Evolutionary conservation across 2,888 invertebrate genomes (phyloP), one percentile per base, ranked within the genome.

Genomic region (Drosophila austrosaltans): DNA sequence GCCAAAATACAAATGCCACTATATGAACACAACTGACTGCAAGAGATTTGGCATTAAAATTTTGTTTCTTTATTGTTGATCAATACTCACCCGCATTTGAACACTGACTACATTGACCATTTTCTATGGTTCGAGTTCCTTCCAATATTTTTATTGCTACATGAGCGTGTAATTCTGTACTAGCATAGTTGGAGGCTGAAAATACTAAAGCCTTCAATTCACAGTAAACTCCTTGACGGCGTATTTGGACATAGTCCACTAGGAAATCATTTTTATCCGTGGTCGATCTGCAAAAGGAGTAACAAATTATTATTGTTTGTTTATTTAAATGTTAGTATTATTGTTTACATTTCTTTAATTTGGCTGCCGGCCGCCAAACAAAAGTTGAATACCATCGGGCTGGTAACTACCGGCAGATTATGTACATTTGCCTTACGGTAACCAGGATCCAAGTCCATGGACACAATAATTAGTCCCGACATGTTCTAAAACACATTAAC

Each of bases 231-330:
- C 69, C 78, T 2, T 87, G 69, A 3, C 89, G 77, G 3, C 88
- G 86, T 6, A 92, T 69, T 71, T 92, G 92, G 0, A 92, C 92
- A 56, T 85, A 92, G 66, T 92, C 92, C 2, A 91, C 82, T n/a
- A 88, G 68, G 12, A 88, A 82, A 66, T 91, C 91, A 2, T 73
- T 74, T 36, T 87, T 84, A 32, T 87, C 48, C 16, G 75, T 39
- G n/a, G 73, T 48, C 22, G 82, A 22, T 56, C 56, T 39, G 39
- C 20, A 59, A 56, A 12, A 32, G 36, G 16, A 5, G 58, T n/a
- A 10, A 30, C 53, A 16, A 6, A 39, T 12, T 30, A 30, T 22
- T 3, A 28, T 3, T 12, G 8, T 3, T 22, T 32, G n/a, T 12
- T 4, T 12, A 1, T 10, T 10, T 48, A 44, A 44, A 63, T n/a